Percentiles rank a stretch among this genome's conserved stretches.
Conservation (phyloP, 2,888 invertebrate genomes). For the Euzetes globulus region DNA sequence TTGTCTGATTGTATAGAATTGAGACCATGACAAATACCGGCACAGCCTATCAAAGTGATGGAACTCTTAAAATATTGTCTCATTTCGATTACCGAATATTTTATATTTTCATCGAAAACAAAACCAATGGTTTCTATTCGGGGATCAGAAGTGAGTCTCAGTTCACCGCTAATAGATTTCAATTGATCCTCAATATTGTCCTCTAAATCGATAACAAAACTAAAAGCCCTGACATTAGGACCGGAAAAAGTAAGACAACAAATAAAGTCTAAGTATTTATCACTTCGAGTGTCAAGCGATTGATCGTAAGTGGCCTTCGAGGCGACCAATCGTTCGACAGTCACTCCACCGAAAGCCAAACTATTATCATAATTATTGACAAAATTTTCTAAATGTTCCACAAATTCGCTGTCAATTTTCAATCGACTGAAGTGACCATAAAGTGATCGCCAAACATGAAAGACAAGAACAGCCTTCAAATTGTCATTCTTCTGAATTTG, state of each 20-base stretch:
- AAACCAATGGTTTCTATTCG: background rate
- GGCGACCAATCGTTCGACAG: background rate
- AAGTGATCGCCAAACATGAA: conserved; percentile 15
- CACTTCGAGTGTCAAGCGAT: no score
- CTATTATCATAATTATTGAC: background rate
- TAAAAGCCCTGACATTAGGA: background rate
- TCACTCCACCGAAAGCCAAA: conserved; percentile 7
- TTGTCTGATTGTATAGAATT: background rate
- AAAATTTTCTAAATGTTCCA: background rate
- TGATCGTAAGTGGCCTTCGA: background rate
- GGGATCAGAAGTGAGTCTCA: background rate
- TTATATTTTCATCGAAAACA: conserved; percentile 9
- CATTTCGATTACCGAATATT: background rate
- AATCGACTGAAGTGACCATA: conserved; percentile 24
- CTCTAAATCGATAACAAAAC: conserved; percentile 2
- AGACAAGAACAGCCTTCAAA: background rate
- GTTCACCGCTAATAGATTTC: background rate
- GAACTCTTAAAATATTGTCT: background rate
- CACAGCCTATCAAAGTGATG: background rate
- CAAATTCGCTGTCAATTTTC: background rate
- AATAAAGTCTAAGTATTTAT: background rate
- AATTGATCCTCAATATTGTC: background rate
- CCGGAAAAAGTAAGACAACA: conserved; percentile 13
- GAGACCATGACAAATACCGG: background rate
- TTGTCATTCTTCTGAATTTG: background rate